Evolutionary conservation across 2,888 invertebrate species (phyloP).

Genomic region (Dorcus parallelipipedus): DNA sequence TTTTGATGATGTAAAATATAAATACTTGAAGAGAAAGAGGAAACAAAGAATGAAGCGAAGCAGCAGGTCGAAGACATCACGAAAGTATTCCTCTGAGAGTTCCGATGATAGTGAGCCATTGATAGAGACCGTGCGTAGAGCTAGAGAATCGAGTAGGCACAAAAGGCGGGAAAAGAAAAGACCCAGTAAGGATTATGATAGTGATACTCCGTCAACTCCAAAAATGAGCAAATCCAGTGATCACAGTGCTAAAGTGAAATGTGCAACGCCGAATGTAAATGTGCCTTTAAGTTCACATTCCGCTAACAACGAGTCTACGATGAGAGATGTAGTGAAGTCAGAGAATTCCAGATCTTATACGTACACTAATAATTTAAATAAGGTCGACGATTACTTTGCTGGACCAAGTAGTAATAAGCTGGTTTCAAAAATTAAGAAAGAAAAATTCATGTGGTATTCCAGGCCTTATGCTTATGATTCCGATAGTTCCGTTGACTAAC

Average conservation of each 20-base stretch:
- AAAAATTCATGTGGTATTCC: conserved; percentile 24
- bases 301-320: background rate
- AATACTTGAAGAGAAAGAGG: conserved; percentile 11
- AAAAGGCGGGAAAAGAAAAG: conserved; percentile 3
- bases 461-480: conserved; percentile 27
- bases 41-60: conserved; percentile 7
- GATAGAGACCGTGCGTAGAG: conserved; percentile 1
- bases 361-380: background rate
- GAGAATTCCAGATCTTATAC: background rate
- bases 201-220: background rate
- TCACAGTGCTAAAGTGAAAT: background rate
- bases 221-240: background rate
- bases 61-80: background rate
- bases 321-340: background rate
- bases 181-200: conserved; percentile 1
- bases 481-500: conserved; percentile 13
- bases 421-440: conserved; percentile 25
- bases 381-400: conserved; percentile 9
- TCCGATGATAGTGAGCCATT: conserved; percentile 4
- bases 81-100: conserved; percentile 2
- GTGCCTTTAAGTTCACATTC: conserved; percentile 4
- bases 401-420: conserved; percentile 22
- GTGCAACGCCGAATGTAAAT: background rate
- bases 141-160: background rate
- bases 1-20: conserved; percentile 6